These are phyloP conservation scores for Crematogaster levior DNA, from an alignment of 2,888 invertebrate genomes.

Conservation along the genomic window DNA sequence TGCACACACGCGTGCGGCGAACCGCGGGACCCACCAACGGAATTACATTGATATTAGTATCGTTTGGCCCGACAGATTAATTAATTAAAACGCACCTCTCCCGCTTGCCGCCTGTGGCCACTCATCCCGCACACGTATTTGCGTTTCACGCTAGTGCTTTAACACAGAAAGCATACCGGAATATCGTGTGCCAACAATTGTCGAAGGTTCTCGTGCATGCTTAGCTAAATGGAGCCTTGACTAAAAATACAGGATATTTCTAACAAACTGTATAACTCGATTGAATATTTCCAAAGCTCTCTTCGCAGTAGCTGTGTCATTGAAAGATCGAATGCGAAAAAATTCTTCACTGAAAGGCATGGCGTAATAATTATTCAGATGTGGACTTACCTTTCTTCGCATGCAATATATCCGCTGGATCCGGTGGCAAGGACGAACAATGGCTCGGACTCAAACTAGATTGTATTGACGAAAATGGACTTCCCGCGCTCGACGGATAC, in stretches of 20 bases:
- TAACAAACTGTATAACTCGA: not conserved
- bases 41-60: slow-evolving; percentile 84
- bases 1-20: slow-evolving; percentile 79
- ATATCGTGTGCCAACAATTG: slow-evolving; percentile 38
- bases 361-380: slow-evolving; percentile 1
- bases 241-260: not conserved
- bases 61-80: slow-evolving; percentile 82
- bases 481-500: slow-evolving; percentile 87
- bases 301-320: not conserved
- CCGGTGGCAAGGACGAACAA: slow-evolving; percentile 85
- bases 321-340: not conserved
- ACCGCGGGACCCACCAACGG: slow-evolving; percentile 79
- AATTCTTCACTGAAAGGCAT: not conserved
- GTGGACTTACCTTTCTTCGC: slow-evolving; percentile 87
- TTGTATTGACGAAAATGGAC: slow-evolving; percentile 87
- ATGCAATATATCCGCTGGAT: slow-evolving; percentile 87
- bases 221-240: not conserved
- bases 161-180: slow-evolving; percentile 12
- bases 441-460: slow-evolving; percentile 88
- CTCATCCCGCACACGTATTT: slow-evolving; percentile 74
- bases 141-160: slow-evolving; percentile 85
- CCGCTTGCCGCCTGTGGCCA: slow-evolving; percentile 59
- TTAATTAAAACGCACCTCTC: slow-evolving; percentile 82
- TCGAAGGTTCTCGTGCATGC: slow-evolving; percentile 26
- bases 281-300: not conserved